A percentile compares a stretch with the other conserved stretches of the same genome.
Conservation (phyloP, 2,113 vertebrate genomes). For the Gymnarchus niloticus region DNA sequence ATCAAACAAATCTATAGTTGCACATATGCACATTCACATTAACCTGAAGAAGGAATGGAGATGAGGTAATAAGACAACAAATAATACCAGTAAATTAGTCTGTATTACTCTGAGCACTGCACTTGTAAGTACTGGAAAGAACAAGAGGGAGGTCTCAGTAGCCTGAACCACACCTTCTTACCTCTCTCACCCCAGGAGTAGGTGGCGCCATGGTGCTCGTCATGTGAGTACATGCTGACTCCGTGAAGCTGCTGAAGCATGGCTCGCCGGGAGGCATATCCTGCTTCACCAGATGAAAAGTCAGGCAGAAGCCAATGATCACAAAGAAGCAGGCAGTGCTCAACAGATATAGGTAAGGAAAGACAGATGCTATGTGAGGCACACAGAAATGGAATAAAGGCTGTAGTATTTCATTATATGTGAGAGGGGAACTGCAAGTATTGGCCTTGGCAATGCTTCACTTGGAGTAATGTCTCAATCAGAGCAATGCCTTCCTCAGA, state of each 20-base stretch:
- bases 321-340: constrained; percentile 46
- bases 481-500: neutral
- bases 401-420: neutral
- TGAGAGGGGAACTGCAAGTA: neutral
- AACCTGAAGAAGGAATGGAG: neutral
- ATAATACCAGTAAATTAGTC: neutral
- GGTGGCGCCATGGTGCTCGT: constrained; percentile 63
- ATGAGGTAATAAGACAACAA: neutral
- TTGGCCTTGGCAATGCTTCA: neutral
- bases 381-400: neutral
- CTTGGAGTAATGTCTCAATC: neutral
- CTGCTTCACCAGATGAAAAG: constrained; percentile 39
- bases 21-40: neutral
- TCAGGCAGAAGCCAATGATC: constrained; percentile 44
- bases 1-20: neutral
- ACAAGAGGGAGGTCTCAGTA: neutral
- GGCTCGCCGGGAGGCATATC: constrained; percentile 75
- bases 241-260: constrained; percentile 81
- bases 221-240: constrained; percentile 76
- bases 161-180: constrained; percentile 55
- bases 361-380: neutral
- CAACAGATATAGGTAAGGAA: constrained; percentile 39
- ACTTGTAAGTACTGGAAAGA: neutral
- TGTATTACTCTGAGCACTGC: neutral
- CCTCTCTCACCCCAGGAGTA: constrained; percentile 68